Conservation (phyloP, 1,140 invertebrate species). For the Sinella curviseta region DNA sequence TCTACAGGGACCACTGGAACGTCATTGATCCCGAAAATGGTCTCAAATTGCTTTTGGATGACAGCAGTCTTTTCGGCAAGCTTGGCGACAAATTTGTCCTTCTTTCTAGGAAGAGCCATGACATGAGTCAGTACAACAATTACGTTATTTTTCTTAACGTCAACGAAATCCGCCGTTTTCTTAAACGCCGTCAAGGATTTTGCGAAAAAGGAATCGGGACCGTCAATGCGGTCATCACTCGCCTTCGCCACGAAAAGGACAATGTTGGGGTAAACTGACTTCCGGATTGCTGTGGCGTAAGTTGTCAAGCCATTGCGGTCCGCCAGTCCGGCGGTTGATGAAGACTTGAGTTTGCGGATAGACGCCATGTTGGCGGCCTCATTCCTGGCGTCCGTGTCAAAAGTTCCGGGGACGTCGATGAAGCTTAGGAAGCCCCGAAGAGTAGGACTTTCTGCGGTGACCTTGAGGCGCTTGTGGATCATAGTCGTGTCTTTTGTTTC, state of each 20-base stretch:
- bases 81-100: neutral
- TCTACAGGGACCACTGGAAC: neutral
- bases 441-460: neutral
- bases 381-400: neutral
- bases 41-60: neutral
- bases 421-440: neutral
- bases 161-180: neutral
- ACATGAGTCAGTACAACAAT: neutral
- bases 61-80: neutral
- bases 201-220: neutral
- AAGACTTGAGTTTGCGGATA: neutral
- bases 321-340: neutral
- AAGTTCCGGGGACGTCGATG: neutral
- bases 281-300: neutral
- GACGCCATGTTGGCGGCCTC: neutral
- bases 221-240: neutral
- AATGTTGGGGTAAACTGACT: neutral
- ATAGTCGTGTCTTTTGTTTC: neutral
- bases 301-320: neutral
- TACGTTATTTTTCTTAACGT: neutral
- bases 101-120: neutral
- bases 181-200: neutral
- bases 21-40: neutral
- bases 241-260: neutral
- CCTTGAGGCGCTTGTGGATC: neutral